phyloP scores from a whole-genome alignment of 2,113 vertebrate species.

The Vimba vimba region DNA sequence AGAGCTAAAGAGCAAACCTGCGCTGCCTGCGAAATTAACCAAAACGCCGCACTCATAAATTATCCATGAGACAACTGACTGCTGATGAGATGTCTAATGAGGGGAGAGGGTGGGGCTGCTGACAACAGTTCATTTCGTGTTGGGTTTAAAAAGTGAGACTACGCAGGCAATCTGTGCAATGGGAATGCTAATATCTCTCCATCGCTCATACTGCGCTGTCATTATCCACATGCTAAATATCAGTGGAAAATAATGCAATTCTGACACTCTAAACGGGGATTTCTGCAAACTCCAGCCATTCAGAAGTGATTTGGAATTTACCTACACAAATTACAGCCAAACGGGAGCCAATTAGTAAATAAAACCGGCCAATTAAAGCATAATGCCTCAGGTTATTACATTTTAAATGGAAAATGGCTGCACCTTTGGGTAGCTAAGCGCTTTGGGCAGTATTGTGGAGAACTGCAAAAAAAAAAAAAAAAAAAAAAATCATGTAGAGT shows the following conservation, averaged over 20 bases:
- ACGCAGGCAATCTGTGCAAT: constrained; percentile 39
- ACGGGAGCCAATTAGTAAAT: constrained; percentile 27
- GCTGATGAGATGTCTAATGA: constrained; percentile 77
- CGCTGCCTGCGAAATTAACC: constrained; percentile 57
- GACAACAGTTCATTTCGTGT: constrained; percentile 42
- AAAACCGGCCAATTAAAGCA: constrained; percentile 7
- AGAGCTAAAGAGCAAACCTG: constrained; percentile 62
- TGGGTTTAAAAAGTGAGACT: constrained; percentile 46
- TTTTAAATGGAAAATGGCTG: neutral
- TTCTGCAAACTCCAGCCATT: constrained; percentile 37
- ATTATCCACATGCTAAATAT: constrained; percentile 5
- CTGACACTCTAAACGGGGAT: constrained; percentile 23
- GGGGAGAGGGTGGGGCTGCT: constrained; percentile 52
- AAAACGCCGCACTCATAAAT: constrained; percentile 66
- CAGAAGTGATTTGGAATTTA: neutral
- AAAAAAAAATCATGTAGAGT: neutral
- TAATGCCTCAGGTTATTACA: neutral
- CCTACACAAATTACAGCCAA: constrained; percentile 6
- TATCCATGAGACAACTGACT: constrained; percentile 70
- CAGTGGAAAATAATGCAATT: constrained; percentile 23
- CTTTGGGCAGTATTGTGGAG: neutral
- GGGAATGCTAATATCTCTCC: constrained; percentile 39
- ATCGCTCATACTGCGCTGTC: neutral
- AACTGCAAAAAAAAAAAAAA: constrained; percentile 14
- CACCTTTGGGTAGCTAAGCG: constrained; percentile 7